Evolutionary conservation across 92 coral and sea anemone genomes (phyloP), one percentile per base, ranked within the genome.

Genomic region (Hydrozoanthus gracilis): DNA sequence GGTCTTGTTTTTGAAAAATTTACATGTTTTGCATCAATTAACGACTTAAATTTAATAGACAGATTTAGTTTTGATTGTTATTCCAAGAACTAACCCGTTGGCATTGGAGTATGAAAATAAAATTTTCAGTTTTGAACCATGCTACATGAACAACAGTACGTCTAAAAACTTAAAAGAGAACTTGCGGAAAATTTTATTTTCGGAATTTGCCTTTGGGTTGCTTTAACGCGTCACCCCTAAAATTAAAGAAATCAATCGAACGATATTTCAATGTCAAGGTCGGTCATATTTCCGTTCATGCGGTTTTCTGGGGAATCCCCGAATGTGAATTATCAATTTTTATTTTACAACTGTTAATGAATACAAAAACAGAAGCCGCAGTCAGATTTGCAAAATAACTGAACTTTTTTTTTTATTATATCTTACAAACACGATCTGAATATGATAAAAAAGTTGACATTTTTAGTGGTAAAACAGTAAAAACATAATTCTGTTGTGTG

Each of bases 201-300:
- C 60, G 12, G 3, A 52, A 1, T 11, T 8, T 58, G 15, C 74
- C 7, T 27, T 39, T 44, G 17, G 13, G 51, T 58, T 68, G 51
- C 46, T 39, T 70, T 45, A 7, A 45, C 50, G 75, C 13, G 75
- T 70, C 50, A 44, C 6, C 6, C 12, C 15, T 3, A 12, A 52
- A 8, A 8, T 70, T 8, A 70, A 70, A 58, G 64, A 15, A 44
- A 70, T 4, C 15, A 10, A 8, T 9, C 7, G 75, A 70, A 10
- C 51, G 51, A 20, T 8, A 70, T 68, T 70, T 49, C 75, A 70
- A 39, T 70, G 75, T 44, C 75, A 70, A 70, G 75, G 75, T 70
- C 50, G 75, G 17, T 44, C 73, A 70, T 6, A 39, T 27, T 68
- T 68, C 73, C 75, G 69, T 64, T 16, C 18, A 64, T 64, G n/a